phyloP scores from a whole-genome alignment of 1,140 invertebrate genomes.

The Apis dorsata region DNA sequence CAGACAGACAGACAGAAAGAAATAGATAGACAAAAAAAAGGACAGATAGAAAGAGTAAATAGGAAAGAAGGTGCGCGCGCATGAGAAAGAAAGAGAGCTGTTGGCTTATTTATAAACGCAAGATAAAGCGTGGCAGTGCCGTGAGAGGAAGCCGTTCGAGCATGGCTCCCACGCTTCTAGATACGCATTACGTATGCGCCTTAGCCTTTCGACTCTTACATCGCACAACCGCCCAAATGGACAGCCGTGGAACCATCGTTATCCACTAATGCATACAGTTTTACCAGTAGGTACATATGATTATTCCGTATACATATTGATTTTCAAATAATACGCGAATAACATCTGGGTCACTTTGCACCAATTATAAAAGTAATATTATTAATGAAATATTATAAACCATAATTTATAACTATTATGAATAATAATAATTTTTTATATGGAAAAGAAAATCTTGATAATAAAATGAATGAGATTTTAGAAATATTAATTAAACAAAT shows the following conservation, averaged over 20 bases:
- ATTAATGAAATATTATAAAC: too few relatives aligned
- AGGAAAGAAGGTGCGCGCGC: not conserved
- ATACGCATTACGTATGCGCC: slow-evolving; percentile 49
- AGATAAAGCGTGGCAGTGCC: slow-evolving; percentile 44
- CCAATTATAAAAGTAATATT: too few relatives aligned
- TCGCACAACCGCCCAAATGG: not conserved
- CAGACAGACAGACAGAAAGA: not conserved
- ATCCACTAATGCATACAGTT: not conserved
- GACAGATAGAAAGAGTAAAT: not conserved
- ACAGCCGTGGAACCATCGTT: slow-evolving; percentile 6
- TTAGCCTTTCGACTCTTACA: slow-evolving; percentile 41
- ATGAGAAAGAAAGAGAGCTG: slow-evolving; percentile 25
- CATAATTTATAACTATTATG: too few relatives aligned
- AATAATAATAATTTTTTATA: too few relatives aligned
- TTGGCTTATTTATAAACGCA: slow-evolving; percentile 53
- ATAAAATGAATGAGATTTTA: too few relatives aligned
- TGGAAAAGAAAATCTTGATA: too few relatives aligned
- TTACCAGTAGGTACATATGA: too few relatives aligned
- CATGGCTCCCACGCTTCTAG: slow-evolving; percentile 51
- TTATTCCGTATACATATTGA: not conserved
- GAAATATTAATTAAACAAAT: too few relatives aligned
- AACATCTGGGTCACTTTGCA: too few relatives aligned
- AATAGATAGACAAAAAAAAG: not conserved
- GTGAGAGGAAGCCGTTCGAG: slow-evolving; percentile 58
- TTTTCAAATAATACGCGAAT: not conserved